Percentiles rank a stretch among this genome's conserved stretches.
These are phyloP conservation scores for Pagrus major DNA, from an alignment of 2,113 vertebrate genomes.

Conservation along the genomic window DNA sequence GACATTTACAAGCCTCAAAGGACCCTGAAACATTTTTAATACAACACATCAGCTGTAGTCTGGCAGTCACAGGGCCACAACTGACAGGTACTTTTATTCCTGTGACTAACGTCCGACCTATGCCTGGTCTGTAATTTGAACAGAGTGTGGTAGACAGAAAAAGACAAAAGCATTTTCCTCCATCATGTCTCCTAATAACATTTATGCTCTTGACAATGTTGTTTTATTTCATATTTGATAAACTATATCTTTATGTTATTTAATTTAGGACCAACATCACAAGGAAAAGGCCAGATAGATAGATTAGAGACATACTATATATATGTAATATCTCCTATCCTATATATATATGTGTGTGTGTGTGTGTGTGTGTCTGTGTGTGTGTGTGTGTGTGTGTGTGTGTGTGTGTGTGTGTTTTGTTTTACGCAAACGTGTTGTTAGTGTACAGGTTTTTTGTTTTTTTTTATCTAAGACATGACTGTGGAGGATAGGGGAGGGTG, in stretches of 20 bases:
- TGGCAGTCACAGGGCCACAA: background rate
- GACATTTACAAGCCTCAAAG: background rate
- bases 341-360: too few species aligned
- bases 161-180: background rate
- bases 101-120: background rate
- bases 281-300: background rate
- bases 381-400: too few species aligned
- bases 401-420: too few species aligned
- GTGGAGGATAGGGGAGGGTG: slow-evolving; percentile 3
- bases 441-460: background rate
- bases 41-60: background rate
- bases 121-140: background rate
- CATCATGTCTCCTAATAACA: background rate
- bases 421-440: background rate
- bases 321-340: too few species aligned
- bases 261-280: background rate
- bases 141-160: background rate
- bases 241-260: background rate
- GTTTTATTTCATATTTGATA: background rate
- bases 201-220: background rate
- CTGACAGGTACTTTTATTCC: background rate
- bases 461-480: background rate
- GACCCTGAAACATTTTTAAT: background rate
- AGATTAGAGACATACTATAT: background rate
- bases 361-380: too few species aligned